These are phyloP conservation scores for Galerucella pusilla DNA, from an alignment of 2,888 invertebrate genomes.

Conservation along the genomic window DNA sequence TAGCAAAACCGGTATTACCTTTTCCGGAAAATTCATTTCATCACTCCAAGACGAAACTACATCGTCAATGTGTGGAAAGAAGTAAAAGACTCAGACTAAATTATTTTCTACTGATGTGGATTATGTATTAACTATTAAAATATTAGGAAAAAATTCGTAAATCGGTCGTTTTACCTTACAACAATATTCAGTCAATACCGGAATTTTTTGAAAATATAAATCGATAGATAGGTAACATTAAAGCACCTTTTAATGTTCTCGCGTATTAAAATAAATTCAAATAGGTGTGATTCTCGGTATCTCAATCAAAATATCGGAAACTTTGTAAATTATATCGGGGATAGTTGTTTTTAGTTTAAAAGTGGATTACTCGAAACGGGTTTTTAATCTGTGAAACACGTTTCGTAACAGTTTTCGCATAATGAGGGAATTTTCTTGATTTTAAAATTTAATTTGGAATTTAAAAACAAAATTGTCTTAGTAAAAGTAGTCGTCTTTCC, in stretches of 20 bases:
- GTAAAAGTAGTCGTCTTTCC: neutral
- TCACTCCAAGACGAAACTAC: too few relatives aligned
- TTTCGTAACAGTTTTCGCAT: neutral
- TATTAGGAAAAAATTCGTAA: too few relatives aligned
- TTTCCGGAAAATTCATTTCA: too few relatives aligned
- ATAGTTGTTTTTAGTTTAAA: neutral
- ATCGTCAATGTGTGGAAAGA: too few relatives aligned
- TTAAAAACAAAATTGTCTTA: neutral
- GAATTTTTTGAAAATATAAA: neutral
- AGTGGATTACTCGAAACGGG: neutral
- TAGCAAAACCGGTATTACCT: too few relatives aligned
- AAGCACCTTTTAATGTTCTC: neutral
- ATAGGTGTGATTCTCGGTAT: neutral
- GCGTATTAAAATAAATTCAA: neutral
- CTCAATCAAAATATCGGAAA: neutral
- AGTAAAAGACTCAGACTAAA: too few relatives aligned
- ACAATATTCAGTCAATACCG: neutral
- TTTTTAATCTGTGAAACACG: neutral
- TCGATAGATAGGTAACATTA: neutral
- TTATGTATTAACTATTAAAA: too few relatives aligned
- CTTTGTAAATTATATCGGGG: neutral
- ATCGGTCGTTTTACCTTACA: neutral
- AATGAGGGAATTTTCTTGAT: neutral
- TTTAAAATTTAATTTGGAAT: neutral
- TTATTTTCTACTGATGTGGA: too few relatives aligned